phyloP scores from a whole-genome alignment of 1,140 invertebrate species.

The Aphelenchoides fujianensis region DNA sequence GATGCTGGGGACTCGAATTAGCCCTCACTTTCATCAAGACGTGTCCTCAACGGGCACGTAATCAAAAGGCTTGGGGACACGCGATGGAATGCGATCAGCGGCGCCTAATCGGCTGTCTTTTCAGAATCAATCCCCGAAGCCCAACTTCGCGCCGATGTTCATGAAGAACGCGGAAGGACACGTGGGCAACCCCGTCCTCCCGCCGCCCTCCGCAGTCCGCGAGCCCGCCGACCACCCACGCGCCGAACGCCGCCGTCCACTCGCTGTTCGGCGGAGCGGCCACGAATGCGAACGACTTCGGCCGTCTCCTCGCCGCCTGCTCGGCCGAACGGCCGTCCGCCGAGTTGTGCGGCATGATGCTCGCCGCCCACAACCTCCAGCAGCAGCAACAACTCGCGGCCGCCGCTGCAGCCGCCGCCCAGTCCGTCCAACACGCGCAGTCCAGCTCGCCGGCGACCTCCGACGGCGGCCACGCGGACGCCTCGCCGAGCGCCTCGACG shows the following conservation, averaged over 20 bases:
- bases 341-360: neutral
- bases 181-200: neutral
- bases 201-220: neutral
- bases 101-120: neutral
- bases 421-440: neutral
- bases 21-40: no score
- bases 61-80: no score
- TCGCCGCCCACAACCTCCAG: neutral
- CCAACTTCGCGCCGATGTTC: constrained; percentile 17
- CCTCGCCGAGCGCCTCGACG: constrained; percentile 30
- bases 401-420: constrained; percentile 3
- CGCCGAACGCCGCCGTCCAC: neutral
- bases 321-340: neutral
- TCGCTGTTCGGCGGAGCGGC: neutral
- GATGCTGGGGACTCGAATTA: no score
- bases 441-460: neutral
- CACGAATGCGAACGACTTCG: constrained; percentile 2
- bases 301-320: constrained; percentile 14
- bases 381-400: no score
- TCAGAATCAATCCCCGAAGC: constrained; percentile 20
- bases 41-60: no score
- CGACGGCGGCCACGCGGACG: neutral
- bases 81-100: no score
- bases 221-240: neutral
- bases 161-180: constrained; percentile 14